A percentile compares a stretch with the other conserved stretches of the same genome.
phyloP scores from a whole-genome alignment of 2,888 invertebrate species.

The Drosophila setosimentum region DNA sequence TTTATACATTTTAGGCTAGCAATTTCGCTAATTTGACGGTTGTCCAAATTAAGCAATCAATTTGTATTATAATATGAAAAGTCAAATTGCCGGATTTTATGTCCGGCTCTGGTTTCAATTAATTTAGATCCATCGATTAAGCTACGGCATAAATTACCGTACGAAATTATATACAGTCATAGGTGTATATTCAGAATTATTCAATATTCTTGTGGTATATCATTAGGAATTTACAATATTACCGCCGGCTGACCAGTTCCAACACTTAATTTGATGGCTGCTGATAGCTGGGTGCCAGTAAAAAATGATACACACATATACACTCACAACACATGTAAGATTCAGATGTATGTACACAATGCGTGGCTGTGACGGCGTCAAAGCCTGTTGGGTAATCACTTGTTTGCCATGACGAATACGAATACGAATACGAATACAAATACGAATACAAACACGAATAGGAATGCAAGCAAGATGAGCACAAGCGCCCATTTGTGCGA shows the following conservation, averaged over 20 bases:
- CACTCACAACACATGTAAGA: not conserved
- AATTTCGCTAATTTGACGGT: conserved; percentile 42
- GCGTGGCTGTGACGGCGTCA: conserved; percentile 46
- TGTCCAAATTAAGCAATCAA: conserved; percentile 33
- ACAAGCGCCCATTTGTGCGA: conserved; percentile 29
- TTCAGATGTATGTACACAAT: conserved; percentile 34
- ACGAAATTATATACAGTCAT: too few relatives aligned
- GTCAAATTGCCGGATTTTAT: conserved; percentile 34
- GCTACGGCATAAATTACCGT: conserved; percentile 18
- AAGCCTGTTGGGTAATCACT: conserved; percentile 70
- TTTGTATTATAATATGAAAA: conserved; percentile 17
- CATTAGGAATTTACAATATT: conserved; percentile 1
- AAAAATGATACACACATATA: conserved; percentile 1
- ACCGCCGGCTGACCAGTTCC: conserved; percentile 24
- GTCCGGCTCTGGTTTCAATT: conserved; percentile 1
- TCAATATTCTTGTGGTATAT: conserved; percentile 9
- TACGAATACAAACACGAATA: conserved; percentile 5
- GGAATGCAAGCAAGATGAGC: conserved; percentile 18
- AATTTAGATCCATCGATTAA: conserved; percentile 25
- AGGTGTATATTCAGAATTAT: not conserved
- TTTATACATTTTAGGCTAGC: conserved; percentile 15
- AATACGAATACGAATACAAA: conserved; percentile 17
- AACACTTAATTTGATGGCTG: conserved; percentile 35
- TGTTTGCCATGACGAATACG: conserved; percentile 66
- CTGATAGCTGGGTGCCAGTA: conserved; percentile 28